phyloP scores from a whole-genome alignment of 2,888 invertebrate species.

The Yponomeuta evonymella region DNA sequence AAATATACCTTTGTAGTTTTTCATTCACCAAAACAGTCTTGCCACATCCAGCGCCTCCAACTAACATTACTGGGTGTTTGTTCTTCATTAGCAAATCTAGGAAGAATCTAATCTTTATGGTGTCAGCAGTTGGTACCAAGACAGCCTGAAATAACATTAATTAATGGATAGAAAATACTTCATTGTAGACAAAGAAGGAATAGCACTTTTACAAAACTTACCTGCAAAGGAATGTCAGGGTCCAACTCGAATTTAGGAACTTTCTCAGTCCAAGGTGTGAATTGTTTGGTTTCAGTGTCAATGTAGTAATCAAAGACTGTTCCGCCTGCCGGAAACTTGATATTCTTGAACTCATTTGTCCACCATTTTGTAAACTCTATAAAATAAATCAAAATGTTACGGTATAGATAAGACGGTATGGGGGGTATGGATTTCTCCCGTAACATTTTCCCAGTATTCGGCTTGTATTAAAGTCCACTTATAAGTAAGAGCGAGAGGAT shows the following conservation, averaged over 20 bases:
- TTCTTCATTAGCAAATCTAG: constrained; percentile 92
- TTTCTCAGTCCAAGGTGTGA: constrained; percentile 92
- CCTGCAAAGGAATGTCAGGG: constrained; percentile 92
- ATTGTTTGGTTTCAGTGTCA: constrained; percentile 92
- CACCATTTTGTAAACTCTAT: constrained; percentile 98
- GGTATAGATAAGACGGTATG: too few relatives aligned
- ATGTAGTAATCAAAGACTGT: constrained; percentile 97
- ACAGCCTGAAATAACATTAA: constrained; percentile 79
- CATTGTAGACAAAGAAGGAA: not conserved
- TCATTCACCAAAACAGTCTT: constrained; percentile 91
- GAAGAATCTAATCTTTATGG: constrained; percentile 92
- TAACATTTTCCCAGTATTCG: too few relatives aligned
- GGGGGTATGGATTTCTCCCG: too few relatives aligned
- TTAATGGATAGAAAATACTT: too few relatives aligned
- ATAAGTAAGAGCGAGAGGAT: too few relatives aligned
- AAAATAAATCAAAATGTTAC: constrained; percentile 33
- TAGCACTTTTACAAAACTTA: constrained; percentile 34
- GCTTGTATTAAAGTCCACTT: too few relatives aligned
- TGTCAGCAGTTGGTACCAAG: constrained; percentile 94
- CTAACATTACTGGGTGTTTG: constrained; percentile 94
- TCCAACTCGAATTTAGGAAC: constrained; percentile 94
- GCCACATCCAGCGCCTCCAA: constrained; percentile 94
- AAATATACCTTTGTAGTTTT: constrained; percentile 75
- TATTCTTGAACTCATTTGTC: constrained; percentile 95
- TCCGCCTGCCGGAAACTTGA: constrained; percentile 93